Evolutionary conservation across 2,113 vertebrate species (phyloP), one percentile per base, ranked within the genome.

Genomic region (Sapajus apella): DNA sequence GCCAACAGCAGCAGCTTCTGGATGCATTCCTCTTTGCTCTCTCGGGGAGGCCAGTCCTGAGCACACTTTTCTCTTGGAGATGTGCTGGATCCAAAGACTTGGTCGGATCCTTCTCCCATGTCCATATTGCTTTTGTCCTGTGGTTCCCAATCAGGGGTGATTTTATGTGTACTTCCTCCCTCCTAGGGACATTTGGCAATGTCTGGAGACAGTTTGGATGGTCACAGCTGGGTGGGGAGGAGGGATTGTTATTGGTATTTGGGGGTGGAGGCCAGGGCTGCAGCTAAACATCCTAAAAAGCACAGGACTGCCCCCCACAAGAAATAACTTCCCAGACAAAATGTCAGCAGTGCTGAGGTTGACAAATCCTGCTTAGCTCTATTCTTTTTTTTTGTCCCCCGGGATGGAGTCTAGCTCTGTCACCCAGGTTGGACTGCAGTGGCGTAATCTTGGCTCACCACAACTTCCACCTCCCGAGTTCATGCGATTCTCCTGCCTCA

Each of bases 101-200:
- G 5, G 80, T 4, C 3, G 4, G 27, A 64, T 17, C 32, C 2
- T 21, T 66, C 13, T 18, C 56, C 25, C 3, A 6, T 1, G 9
- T 82, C 50, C 37, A 12, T 17, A 45, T 50, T 52, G 55, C 50
- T 87, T 88, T 56, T 52, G 35, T 50, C 21, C 18, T 3, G 27
- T 70, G 77, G 8, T 87, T 87, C n/a, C 87, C 87, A 40, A 47
- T 6, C 35, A 37, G 32, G 32, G 18, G 50, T 87, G 7, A 84
- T 55, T 47, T 66, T 50, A 4, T 1, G 7, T 3, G 30, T 8
- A 13, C 37, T 32, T 88, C 12, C 37, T n/a, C 52, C 13, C 27
- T 25, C 5, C 70, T 30, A 47, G 32, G 37, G 17, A 84, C 27
- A 50, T 55, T 50, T 47, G 6, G 23, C 73, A 58, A 8, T 73